These are phyloP conservation scores for Chauna torquata DNA, from an alignment of 2,113 vertebrate species.

Conservation along the genomic window DNA sequence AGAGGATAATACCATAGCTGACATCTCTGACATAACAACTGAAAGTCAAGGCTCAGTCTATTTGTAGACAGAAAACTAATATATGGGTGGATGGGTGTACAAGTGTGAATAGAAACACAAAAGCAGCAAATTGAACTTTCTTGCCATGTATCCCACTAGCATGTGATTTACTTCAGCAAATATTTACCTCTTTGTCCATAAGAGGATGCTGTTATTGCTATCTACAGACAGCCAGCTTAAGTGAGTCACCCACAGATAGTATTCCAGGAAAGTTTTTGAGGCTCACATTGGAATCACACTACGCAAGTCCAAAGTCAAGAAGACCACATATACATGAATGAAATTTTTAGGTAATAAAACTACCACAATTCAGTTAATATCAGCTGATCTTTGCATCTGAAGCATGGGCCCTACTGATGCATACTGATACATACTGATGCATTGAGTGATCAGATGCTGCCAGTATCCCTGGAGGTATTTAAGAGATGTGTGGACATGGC, in stretches of 20 bases:
- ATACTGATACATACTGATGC: not conserved
- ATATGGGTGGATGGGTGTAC: not conserved
- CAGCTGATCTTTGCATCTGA: not conserved
- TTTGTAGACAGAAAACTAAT: not conserved
- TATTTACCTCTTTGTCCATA: not conserved
- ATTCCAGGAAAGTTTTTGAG: not conserved
- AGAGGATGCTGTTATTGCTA: not conserved
- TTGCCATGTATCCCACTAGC: not conserved
- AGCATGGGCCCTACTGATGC: not conserved
- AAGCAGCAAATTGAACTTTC: not conserved
- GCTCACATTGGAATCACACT: not conserved
- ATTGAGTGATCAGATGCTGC: too few relatives aligned
- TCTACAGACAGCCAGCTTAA: not conserved
- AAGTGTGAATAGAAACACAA: not conserved
- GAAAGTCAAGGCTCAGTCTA: not conserved
- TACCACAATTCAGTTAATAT: not conserved
- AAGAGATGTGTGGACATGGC: too few relatives aligned
- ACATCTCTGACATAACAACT: not conserved
- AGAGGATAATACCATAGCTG: not conserved
- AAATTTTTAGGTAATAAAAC: not conserved
- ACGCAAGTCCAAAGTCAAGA: not conserved
- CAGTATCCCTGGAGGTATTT: too few relatives aligned
- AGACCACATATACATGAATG: not conserved
- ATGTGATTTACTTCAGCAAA: not conserved
- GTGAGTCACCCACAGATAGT: not conserved